Evolutionary conservation across 37 sponge, comb jelly and placozoan genomes (phyloP).

Genomic region (Spongilla lacustris): DNA sequence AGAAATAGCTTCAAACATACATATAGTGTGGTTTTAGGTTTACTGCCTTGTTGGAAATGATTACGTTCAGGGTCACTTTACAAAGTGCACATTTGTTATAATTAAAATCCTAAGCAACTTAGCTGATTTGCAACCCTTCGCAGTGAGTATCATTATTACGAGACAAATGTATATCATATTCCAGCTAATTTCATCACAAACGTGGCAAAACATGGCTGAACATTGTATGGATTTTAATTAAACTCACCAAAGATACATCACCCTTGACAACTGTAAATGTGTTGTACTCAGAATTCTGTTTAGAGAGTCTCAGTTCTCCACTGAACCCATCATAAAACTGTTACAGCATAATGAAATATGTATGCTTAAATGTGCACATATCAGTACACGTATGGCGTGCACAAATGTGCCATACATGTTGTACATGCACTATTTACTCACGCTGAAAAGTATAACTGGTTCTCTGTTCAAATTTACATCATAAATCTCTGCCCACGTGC

Average conservation of each 20-base stretch:
- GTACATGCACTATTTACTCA: background rate
- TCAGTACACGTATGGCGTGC: background rate
- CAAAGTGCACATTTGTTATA: no score
- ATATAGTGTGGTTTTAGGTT: no score
- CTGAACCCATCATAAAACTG: background rate
- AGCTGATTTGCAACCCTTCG: no score
- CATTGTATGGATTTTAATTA: background rate
- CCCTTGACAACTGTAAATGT: conserved; percentile 10
- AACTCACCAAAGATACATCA: conserved; percentile 6
- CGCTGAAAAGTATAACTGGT: conserved; percentile 4
- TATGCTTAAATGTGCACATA: background rate
- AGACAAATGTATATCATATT: no score
- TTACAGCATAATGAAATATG: conserved; percentile 1
- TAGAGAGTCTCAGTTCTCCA: conserved; percentile 36
- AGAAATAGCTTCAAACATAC: no score
- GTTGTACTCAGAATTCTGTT: conserved; percentile 16
- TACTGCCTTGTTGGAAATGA: no score
- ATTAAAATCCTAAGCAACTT: no score
- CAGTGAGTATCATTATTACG: no score
- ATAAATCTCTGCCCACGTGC: conserved; percentile 18
- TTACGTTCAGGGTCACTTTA: no score
- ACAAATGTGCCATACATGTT: background rate
- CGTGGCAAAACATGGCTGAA: no score
- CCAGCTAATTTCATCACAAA: no score
- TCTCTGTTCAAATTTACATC: conserved; percentile 27